Evolutionary conservation across 2,797 vertebrate genomes (phyloP), one percentile per base, ranked within the genome.

Genomic region (Malacoraja senta): DNA sequence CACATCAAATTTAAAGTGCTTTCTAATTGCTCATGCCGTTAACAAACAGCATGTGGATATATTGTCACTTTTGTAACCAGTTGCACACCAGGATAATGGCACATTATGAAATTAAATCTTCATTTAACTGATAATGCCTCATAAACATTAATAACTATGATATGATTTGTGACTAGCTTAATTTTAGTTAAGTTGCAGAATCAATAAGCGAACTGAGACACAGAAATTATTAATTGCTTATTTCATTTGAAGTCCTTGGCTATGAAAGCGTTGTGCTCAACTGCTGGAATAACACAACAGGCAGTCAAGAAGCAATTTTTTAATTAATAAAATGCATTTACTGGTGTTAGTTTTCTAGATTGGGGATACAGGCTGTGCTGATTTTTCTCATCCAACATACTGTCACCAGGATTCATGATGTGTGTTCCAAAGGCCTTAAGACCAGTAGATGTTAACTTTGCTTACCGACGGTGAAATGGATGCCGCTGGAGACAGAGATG

Each of bases 61-160:
- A 58, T 63, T 88, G 83, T 88, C 61, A n/a, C 32, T 9, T 15
- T 17, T 17, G 15, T 63, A 21, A 17, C 26, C 12, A 84, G 15
- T 61, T 84, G 81, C 24, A 26, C 10, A 24, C 17, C 63, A 61
- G 81, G 81, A 84, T 61, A 84, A 84, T 58, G 61, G 24, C 32
- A 90, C 35, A 32, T 68, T 91, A 10, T 1, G 26, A 91, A 26
- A 91, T 65, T 90, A 90, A 71, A 38, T 38, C n/a, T 71, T 91
- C 8, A 91, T 71, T 24, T 38, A 35, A 58, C 53, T n/a, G 81
- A 9, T 35, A 90, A 15, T 91, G 88, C 65, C 65, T 72, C 68
- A 91, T 91, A 91, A 91, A 91, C 68, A 38, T 21, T 91, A 32
- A 91, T 72, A 44, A 91, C 35, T 91, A 17, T 35, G 24, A 29